phyloP scores from a whole-genome alignment of 2,797 vertebrate species.

The Myripristis jacobus region DNA sequence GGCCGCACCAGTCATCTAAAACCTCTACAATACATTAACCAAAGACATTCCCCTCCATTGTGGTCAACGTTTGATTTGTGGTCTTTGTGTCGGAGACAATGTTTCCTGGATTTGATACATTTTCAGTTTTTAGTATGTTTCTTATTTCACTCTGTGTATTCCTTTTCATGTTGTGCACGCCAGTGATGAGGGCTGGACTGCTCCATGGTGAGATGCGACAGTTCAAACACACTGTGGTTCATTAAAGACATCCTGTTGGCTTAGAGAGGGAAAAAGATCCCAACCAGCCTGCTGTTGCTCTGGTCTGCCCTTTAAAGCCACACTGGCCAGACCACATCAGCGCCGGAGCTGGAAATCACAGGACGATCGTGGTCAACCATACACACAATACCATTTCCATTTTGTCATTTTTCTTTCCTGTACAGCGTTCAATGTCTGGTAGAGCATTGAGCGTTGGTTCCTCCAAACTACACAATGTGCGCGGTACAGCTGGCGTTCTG shows the following conservation, averaged over 20 bases:
- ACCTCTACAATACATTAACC: slow-evolving; percentile 41
- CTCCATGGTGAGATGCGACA: slow-evolving; percentile 67
- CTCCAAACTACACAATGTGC: slow-evolving; percentile 32
- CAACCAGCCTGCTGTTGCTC: slow-evolving; percentile 65
- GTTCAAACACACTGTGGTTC: slow-evolving; percentile 77
- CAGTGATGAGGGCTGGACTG: slow-evolving; percentile 45
- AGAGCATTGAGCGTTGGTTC: slow-evolving; percentile 37
- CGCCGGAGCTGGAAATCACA: slow-evolving; percentile 70
- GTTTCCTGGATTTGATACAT: slow-evolving; percentile 66
- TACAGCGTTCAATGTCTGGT: slow-evolving; percentile 47
- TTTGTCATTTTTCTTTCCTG: slow-evolving; percentile 61
- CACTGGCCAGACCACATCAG: slow-evolving; percentile 77
- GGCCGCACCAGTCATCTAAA: slow-evolving; percentile 42
- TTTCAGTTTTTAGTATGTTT: slow-evolving; percentile 47
- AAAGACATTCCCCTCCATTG: slow-evolving; percentile 34
- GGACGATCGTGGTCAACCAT: slow-evolving; percentile 62
- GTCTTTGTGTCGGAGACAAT: slow-evolving; percentile 51
- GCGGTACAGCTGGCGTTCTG: slow-evolving; percentile 57
- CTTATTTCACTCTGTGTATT: slow-evolving; percentile 51
- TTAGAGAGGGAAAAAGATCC: slow-evolving; percentile 60
- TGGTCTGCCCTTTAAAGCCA: slow-evolving; percentile 74
- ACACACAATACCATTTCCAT: slow-evolving; percentile 74
- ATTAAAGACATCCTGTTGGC: slow-evolving; percentile 81
- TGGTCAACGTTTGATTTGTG: slow-evolving; percentile 70
- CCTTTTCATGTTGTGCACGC: slow-evolving; percentile 45